These are phyloP conservation scores for Borostomias antarcticus DNA, from an alignment of 2,797 vertebrate species.

Conservation along the genomic window DNA sequence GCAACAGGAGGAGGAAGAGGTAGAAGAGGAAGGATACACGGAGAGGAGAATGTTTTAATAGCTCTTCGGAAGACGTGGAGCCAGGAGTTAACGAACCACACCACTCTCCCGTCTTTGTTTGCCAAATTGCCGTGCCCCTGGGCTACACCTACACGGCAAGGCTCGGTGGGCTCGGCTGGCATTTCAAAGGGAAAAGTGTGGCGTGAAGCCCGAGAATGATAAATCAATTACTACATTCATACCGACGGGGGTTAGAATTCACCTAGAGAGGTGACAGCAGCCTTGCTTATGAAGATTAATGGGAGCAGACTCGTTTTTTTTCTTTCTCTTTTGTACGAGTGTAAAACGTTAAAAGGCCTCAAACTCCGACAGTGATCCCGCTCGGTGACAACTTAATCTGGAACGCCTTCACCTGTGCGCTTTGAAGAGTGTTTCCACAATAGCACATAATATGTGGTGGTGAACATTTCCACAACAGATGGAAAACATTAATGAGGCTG, in stretches of 20 bases:
- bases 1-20: neutral
- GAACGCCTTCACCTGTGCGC: constrained; percentile 20
- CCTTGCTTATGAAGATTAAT: constrained; percentile 16
- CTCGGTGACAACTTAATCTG: constrained; percentile 32
- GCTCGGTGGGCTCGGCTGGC: constrained; percentile 11
- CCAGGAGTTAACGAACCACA: neutral
- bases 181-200: constrained; percentile 3
- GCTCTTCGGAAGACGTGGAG: constrained; percentile 1
- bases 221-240: constrained; percentile 36
- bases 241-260: constrained; percentile 11
- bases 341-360: constrained; percentile 25
- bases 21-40: constrained; percentile 24
- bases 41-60: constrained; percentile 28
- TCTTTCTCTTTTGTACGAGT: constrained; percentile 9
- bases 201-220: constrained; percentile 4
- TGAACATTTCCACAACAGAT: constrained; percentile 26
- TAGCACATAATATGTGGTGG: constrained; percentile 27
- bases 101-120: neutral
- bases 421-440: constrained; percentile 25
- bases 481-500: constrained; percentile 20
- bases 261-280: constrained; percentile 4
- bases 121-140: neutral
- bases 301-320: constrained; percentile 6
- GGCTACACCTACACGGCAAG: constrained; percentile 9
- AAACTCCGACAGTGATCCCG: constrained; percentile 30